Percentiles rank a stretch among this genome's conserved stretches.
These are phyloP conservation scores for Lithophane socia DNA, from an alignment of 2,888 invertebrate genomes.

Conservation along the genomic window DNA sequence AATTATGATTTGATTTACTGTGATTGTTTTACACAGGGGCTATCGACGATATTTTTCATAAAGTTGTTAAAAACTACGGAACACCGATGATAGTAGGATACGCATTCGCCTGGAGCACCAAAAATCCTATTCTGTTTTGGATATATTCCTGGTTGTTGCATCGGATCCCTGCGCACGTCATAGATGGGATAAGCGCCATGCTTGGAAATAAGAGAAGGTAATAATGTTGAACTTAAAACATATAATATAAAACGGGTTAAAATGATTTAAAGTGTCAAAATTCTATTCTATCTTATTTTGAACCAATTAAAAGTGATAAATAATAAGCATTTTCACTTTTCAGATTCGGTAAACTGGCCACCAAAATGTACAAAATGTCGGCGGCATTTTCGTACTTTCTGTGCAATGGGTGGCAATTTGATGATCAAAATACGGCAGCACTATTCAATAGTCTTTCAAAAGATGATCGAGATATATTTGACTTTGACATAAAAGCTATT, in stretches of 20 bases:
- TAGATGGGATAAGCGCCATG: conserved; percentile 7
- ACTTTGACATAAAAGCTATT: conserved; percentile 21
- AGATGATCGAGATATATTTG: conserved; percentile 25
- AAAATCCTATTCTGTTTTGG: conserved; percentile 26
- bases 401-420: conserved; percentile 17
- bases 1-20: background rate
- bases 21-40: background rate
- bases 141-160: conserved; percentile 31
- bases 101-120: fast-evolving
- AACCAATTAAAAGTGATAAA: background rate
- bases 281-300: background rate
- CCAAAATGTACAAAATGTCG: conserved; percentile 5
- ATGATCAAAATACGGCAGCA: conserved; percentile 17
- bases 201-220: conserved; percentile 33
- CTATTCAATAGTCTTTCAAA: conserved; percentile 21
- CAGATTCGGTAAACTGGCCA: conserved; percentile 25
- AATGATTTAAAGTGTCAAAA: too few relatives aligned
- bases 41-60: fast-evolving
- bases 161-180: conserved; percentile 23
- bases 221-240: background rate
- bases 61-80: background rate
- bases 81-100: background rate
- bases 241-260: background rate
- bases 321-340: background rate
- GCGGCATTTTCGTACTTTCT: background rate